Base-by-base conservation (phyloP, 1,140 invertebrate species). In the Pachypsylla venusta region DNA sequence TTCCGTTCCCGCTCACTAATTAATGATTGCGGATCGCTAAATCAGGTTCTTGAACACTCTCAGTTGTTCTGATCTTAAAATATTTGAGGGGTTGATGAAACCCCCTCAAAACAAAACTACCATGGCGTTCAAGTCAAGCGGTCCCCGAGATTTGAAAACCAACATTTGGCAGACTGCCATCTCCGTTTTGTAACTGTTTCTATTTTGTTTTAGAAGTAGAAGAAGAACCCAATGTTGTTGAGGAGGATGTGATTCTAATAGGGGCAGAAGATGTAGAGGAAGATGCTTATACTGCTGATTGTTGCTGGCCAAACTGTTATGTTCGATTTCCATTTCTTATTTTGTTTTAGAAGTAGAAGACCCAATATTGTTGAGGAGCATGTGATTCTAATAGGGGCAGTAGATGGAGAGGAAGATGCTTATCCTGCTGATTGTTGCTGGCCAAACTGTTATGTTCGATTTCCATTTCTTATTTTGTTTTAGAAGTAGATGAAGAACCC, bases 341-440 rank as follows among this genome's bases (percentile, higher is more conserved):
- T 10, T n/a, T 35, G 7, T 48, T 48, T 4, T 22, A 48, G 42
- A 48, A 48, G 42, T 48, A 22, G 3, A 7, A 26, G 54, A 64
- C 54, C 53, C 7, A 48, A 48, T 48, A 54, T 72, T 0, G 73
- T 74, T 57, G 73, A 75, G 55, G 70, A 75, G 67, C 76, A 74
- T 66, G 77, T 82, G 55, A 74, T 79, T n/a, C 77, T 77, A 24
- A 79, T 63, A 10, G 69, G 67, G 5, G 70, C 81, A 1, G 83
- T 84, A 48, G 82, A 85, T 58, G 77, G 82, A 27, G 79, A 85
- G 56, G 74, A 82, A 22, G 78, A 83, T 53, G 84, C 91, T 66
- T 89, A 89, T 70, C 93, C 93, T 24, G 82, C 90, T 26, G 90
- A 94, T 67, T 97, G 93, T 73, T 94, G 85, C 71, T 92, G 91